Conservation (phyloP, 1,140 invertebrate genomes). For the Macrocentrus cingulum region DNA sequence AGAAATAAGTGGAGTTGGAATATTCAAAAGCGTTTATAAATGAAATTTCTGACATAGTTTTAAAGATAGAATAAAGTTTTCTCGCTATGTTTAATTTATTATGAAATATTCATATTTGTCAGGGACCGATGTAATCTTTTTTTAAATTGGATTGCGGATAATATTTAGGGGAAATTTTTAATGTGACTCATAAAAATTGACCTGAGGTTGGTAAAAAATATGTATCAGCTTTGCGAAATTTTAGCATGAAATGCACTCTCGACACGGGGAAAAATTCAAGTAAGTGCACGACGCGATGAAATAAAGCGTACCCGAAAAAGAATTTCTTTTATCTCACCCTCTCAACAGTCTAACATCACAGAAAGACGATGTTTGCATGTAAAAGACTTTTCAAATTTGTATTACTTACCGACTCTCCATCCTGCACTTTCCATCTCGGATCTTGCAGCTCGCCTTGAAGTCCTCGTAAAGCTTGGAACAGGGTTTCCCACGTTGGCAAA, state of each 20-base stretch:
- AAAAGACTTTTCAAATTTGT: constrained; percentile 4
- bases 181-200: background rate
- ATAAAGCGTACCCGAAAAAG: too few relatives aligned
- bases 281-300: too few relatives aligned
- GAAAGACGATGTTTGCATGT: constrained; percentile 3
- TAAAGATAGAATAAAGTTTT: too few relatives aligned
- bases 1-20: too few relatives aligned
- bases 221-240: too few relatives aligned
- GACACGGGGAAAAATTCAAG: too few relatives aligned
- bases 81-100: too few relatives aligned
- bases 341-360: background rate
- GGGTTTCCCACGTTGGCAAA: constrained; percentile 75
- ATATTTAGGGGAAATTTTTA: background rate
- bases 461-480: constrained; percentile 79
- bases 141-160: background rate
- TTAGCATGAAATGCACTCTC: background rate
- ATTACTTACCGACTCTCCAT: constrained; percentile 80
- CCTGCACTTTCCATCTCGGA: constrained; percentile 77
- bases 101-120: too few relatives aligned
- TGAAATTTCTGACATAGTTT: too few relatives aligned
- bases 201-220: too few relatives aligned
- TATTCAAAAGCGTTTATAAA: too few relatives aligned
- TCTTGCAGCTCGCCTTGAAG: constrained; percentile 83
- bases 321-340: too few relatives aligned
- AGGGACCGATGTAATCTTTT: background rate